phyloP scores from a whole-genome alignment of 2,888 invertebrate species.

The Sminthurides aquaticus region DNA sequence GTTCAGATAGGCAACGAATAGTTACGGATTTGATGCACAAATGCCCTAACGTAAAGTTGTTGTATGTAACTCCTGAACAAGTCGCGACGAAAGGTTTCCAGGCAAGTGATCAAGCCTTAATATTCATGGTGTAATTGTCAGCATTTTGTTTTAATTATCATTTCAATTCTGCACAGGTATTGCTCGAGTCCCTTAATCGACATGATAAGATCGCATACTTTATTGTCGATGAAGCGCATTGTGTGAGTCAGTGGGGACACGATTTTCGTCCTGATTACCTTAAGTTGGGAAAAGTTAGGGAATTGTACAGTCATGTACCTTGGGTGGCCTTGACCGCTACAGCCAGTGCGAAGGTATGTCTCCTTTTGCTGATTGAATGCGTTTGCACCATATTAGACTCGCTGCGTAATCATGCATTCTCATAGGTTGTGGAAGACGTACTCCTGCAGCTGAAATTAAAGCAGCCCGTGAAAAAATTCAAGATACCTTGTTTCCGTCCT shows the following conservation, averaged over 20 bases:
- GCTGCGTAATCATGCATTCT: conserved; percentile 3
- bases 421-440: conserved; percentile 73
- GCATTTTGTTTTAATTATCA: background rate
- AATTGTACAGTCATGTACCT: conserved; percentile 60
- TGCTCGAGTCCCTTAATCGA: background rate
- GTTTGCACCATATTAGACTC: background rate
- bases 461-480: conserved; percentile 64
- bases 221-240: conserved; percentile 95
- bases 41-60: conserved; percentile 68
- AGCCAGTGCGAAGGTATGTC: conserved; percentile 59
- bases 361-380: background rate
- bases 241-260: conserved; percentile 98
- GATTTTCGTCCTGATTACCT: conserved; percentile 94
- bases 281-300: conserved; percentile 67
- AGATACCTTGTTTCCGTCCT: conserved; percentile 78
- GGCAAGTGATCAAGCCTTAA: conserved; percentile 43
- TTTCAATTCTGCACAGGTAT: no score
- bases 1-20: conserved; percentile 67
- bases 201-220: conserved; percentile 72
- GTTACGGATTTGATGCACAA: conserved; percentile 66
- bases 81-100: conserved; percentile 72
- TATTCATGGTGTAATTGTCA: background rate
- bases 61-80: conserved; percentile 96
- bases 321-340: conserved; percentile 95
- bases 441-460: conserved; percentile 62